Evolutionary conservation across 1,140 invertebrate genomes (phyloP), one percentile per base, ranked within the genome.

Genomic region (Andrena cerasifolii): DNA sequence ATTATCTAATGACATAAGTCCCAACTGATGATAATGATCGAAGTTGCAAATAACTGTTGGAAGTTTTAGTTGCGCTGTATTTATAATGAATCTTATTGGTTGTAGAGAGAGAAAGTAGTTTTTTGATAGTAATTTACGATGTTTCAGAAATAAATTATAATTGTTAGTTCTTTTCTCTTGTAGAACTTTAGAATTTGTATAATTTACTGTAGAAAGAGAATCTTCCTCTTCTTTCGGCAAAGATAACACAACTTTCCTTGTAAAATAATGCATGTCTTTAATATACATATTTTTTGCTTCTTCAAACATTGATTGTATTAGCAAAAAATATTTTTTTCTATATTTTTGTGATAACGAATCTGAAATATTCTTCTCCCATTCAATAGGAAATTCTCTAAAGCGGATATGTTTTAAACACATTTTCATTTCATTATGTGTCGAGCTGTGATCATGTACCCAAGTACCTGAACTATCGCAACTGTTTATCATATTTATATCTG

Each of bases 31-130:
- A 45, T 85, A 85, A 51, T 40, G 18, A 21, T 75, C 47, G 33
- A 90, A 82, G 24, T 90, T 73, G 1, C 89, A 80, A 45, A 90
- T 83, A 8, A 83, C 33, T 36, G 28, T 7, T 12, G 89, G 89
- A 47, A 93, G 65, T 74, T 86, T 80, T 10, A 47, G 21, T 24
- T 77, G 80, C n/a, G 87, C 86, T 36, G 68, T 86, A 6, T 81
- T 84, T 7, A 89, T 84, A 8, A 92, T 89, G 40, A 66, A 66
- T 78, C 66, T 85, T 16, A 92, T 87, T 47, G 91, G 43, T 28
- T 83, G 79, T 73, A 90, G 84, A n/a, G 84, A 89, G n/a, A 92
- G 78, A 59, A 89, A 91, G 76, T 91, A 92, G 53, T 75, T 90
- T 53, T 84, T 85, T 1, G 3, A 26, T 3, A 92, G 68, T 16